phyloP scores from a whole-genome alignment of 2,113 vertebrate genomes.

The Vicugna pacos region DNA sequence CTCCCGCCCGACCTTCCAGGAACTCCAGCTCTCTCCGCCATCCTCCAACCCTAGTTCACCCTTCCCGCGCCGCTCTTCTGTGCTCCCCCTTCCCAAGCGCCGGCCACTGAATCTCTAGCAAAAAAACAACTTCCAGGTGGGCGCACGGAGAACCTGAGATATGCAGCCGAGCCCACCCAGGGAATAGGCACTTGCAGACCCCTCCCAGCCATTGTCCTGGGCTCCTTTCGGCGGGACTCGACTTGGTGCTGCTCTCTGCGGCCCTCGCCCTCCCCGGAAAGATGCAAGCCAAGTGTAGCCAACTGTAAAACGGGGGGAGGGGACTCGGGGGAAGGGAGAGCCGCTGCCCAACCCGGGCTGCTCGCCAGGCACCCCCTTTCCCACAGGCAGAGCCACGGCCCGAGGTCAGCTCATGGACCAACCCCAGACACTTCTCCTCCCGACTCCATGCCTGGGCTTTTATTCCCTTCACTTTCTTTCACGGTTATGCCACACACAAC shows the following conservation, averaged over 20 bases:
- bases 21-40: slow-evolving; percentile 7
- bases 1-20: neutral
- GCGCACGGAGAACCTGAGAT: rapidly evolving
- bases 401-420: neutral
- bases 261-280: neutral
- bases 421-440: neutral
- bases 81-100: neutral
- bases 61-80: neutral
- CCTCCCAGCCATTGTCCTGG: neutral
- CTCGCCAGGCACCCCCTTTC: slow-evolving; percentile 74
- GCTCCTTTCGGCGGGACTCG: neutral
- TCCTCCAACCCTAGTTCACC: neutral
- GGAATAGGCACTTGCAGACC: neutral
- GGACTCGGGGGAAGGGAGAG: slow-evolving; percentile 57
- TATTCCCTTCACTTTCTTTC: slow-evolving; percentile 59
- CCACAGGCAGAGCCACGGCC: slow-evolving; percentile 82
- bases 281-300: neutral
- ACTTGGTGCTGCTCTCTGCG: neutral
- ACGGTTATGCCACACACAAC: neutral
- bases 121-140: slow-evolving; percentile 69
- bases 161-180: neutral
- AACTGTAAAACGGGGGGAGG: neutral
- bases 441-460: neutral
- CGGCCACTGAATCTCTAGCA: neutral
- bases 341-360: slow-evolving; percentile 82